These are phyloP conservation scores for Bombus superbus DNA, from an alignment of 1,140 invertebrate genomes.

Conservation along the genomic window DNA sequence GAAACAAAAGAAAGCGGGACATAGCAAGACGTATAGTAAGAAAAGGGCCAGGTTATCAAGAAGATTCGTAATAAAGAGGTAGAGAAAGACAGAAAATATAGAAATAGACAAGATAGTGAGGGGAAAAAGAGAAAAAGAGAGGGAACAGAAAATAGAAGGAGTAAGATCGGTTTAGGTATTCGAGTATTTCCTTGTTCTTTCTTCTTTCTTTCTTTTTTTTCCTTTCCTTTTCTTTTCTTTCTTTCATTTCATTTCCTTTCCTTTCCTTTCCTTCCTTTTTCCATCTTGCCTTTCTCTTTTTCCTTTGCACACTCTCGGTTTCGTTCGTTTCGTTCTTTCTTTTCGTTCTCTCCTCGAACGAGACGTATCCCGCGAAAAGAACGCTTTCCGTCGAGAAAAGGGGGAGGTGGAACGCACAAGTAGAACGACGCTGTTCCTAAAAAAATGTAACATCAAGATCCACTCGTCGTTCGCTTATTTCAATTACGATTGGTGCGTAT, in stretches of 20 bases:
- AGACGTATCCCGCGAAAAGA: background rate
- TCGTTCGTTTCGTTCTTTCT: constrained; percentile 6
- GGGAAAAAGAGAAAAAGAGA: constrained; percentile 38
- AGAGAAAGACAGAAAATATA: constrained; percentile 58
- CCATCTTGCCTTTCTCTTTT: background rate
- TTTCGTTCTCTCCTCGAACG: constrained; percentile 22
- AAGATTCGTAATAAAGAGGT: constrained; percentile 57
- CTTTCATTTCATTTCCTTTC: too few species aligned
- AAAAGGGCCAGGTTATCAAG: constrained; percentile 77
- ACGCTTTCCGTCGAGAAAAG: background rate
- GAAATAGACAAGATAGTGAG: background rate
- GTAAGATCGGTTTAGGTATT: constrained; percentile 19
- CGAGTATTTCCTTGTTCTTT: constrained; percentile 26
- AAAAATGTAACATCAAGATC: background rate
- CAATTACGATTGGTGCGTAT: background rate
- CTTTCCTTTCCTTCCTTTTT: background rate
- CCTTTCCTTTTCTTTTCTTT: background rate
- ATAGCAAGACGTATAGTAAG: constrained; percentile 83
- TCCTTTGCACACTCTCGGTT: background rate
- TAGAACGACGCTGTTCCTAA: constrained; percentile 4
- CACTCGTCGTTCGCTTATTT: background rate
- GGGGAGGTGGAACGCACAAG: background rate
- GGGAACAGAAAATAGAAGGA: constrained; percentile 32
- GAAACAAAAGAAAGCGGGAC: constrained; percentile 90
- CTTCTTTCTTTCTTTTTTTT: background rate